Base-by-base conservation (phyloP, 2,113 vertebrate species). In the Hippocampus zosterae region DNA sequence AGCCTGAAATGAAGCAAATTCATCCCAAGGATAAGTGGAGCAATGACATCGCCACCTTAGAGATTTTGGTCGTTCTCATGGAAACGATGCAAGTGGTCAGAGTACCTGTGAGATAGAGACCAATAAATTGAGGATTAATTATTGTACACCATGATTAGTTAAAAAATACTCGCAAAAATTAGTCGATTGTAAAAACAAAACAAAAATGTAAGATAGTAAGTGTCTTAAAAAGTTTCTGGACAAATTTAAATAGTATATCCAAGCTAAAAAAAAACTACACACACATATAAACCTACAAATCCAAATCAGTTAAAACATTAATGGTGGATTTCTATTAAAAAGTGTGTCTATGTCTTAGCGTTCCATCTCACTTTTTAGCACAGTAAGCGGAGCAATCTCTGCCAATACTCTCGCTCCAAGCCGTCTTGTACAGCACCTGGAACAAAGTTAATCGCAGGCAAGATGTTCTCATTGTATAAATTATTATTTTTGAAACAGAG, bases 31-130 rank as follows among this genome's bases (percentile, higher is more conserved):
- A 69, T 21, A 46, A 42, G 53, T 62, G 41, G 65, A 1, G 1
- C 25, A 42, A 6, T 33, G 65, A 69, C 25, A 12, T 86, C 84
- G 93, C 85, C 41, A 8, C 56, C 29, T 83, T 76, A 90, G 4
- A 90, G 89, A 76, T 95, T 89, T 73, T 93, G 91, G 0, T 92
- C 93, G 0, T 93, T 92, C 93, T 94, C 92, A 0, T 98, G 97
- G 92, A 99, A 99, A 68, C 90, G 93, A 87, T 99, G 97, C 66
- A 99, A 77, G 76, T 98, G 97, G 82, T 99, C 97, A 0, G 96
- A 87, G 0, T 95, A 99, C 90, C 97, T 98, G 91, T 1, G 78
- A 81, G 12, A 62, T 61, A 69, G 8, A 71, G 18, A 56, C 10
- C 46, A 27, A 65, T 23, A 18, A 48, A 5, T 16, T 25, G 61